Base-by-base conservation (phyloP, 2,888 invertebrate species). In the Brenthis daphne region DNA sequence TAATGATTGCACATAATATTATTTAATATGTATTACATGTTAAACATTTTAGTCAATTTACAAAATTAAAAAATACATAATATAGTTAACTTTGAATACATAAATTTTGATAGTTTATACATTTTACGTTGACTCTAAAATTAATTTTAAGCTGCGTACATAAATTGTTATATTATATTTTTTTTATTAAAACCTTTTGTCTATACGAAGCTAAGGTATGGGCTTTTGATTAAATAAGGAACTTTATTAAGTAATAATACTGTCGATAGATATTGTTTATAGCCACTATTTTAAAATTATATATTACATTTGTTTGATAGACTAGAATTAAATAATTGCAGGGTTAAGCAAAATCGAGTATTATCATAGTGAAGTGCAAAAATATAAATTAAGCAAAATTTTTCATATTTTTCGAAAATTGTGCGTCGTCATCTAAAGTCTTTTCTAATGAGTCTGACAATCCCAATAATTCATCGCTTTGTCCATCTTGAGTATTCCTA, bases 401-500 rank as follows among this genome's bases (percentile, higher is more conserved):
- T 76, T 84, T 82, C 69, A 87, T 77, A 77, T 86, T 86, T 63
- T 85, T 88, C 11, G 79, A 75, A 69, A 85, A 78, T 61, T 78
- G 79, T 54, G 77, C 72, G 65, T 88, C 87, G 64, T 82, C 86
- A 58, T 88, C 88, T 37, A 82, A 70, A n/a, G 84, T 80, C 71
- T 85, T 85, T 48, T 82, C 82, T 54, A 85, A 77, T n/a, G 83
- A 82, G 69, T 89, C 89, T 13, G 81, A 77, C 51, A 83, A 76
- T 48, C 80, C 82, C 66, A 82, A 82, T 64, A 84, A 73, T 64
- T 86, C 88, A 57, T 84, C 85, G 3, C 78, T 74, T 47, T 82
- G 82, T 51, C 76, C 79, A 57, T 87, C 87, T 65, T 82, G 79
- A 13, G 78, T 79, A 69, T 85, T 87, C 67, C 90, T 90, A 83